Percentiles rank a stretch among this genome's conserved stretches.
Evolutionary conservation across 2,888 invertebrate species (phyloP).

Genomic region (Drosophila phalerata): DNA sequence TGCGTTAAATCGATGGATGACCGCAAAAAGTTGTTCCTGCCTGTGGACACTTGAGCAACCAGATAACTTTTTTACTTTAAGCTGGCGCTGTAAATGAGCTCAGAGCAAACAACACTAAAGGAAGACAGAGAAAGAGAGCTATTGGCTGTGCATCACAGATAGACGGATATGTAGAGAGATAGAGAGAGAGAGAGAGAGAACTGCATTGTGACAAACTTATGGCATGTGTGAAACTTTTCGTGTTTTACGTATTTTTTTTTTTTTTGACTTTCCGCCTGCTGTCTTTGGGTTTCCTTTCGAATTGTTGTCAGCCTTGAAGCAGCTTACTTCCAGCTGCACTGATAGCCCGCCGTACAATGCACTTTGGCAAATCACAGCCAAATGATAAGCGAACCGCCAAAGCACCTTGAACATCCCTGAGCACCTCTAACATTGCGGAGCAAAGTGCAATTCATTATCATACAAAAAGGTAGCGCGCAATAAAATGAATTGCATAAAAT

Average conservation of each 20-base stretch:
- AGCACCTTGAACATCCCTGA: constrained; percentile 18
- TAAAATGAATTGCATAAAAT: constrained; percentile 80
- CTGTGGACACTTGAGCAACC: constrained; percentile 68
- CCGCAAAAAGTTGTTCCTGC: constrained; percentile 65
- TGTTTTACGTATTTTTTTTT: constrained; percentile 35
- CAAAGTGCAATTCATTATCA: constrained; percentile 62
- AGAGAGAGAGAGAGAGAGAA: constrained; percentile 15
- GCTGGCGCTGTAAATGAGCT: constrained; percentile 69
- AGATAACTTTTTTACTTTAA: constrained; percentile 68
- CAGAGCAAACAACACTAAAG: constrained; percentile 21
- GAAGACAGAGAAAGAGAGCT: not conserved
- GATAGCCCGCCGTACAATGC: constrained; percentile 49
- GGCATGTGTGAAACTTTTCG: constrained; percentile 49
- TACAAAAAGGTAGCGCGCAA: constrained; percentile 16
- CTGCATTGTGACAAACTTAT: constrained; percentile 60
- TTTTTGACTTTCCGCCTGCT: constrained; percentile 31
- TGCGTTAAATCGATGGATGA: constrained; percentile 80
- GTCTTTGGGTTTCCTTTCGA: not conserved
- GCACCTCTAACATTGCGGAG: constrained; percentile 4
- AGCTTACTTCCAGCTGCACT: constrained; percentile 18
- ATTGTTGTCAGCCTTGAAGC: constrained; percentile 44
- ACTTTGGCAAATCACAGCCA: constrained; percentile 37
- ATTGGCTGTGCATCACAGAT: too few species aligned
- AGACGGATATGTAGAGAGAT: not conserved
- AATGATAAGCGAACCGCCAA: constrained; percentile 34